Evolutionary conservation across 1,140 invertebrate genomes (phyloP).

Genomic region (Neodiprion fabricii): DNA sequence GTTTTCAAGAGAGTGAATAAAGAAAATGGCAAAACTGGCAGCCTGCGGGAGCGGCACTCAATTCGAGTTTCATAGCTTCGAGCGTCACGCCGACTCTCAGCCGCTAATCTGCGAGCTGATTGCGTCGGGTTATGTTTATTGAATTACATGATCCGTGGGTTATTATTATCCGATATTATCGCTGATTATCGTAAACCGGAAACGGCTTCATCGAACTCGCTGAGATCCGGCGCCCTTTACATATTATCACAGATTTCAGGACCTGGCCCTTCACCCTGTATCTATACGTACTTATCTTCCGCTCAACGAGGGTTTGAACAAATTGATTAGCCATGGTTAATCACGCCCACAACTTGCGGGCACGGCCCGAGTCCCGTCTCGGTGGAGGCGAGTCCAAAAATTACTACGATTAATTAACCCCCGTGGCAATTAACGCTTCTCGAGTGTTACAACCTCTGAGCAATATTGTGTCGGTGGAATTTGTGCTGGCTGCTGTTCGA

Average conservation of each 20-base stretch:
- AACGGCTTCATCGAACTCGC: not conserved
- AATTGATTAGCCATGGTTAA: not conserved
- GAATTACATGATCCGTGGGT: conserved; percentile 45
- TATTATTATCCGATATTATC: conserved; percentile 42
- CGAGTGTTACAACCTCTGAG: no score
- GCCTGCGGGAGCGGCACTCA: no score
- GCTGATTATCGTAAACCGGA: conserved; percentile 16
- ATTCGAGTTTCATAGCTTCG: no score
- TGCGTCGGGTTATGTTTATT: conserved; percentile 41
- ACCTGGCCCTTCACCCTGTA: not conserved
- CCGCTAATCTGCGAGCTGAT: conserved; percentile 45
- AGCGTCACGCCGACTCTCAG: not conserved
- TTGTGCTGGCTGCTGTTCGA: no score
- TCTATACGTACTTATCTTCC: not conserved
- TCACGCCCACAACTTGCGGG: not conserved
- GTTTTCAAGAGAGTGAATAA: not conserved
- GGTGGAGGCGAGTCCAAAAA: not conserved
- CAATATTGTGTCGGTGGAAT: no score
- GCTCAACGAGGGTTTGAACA: not conserved
- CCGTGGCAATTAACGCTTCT: not conserved
- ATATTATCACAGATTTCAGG: not conserved
- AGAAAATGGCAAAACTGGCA: no score
- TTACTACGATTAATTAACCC: not conserved
- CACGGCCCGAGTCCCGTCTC: no score
- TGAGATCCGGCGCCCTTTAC: not conserved